Conservation (phyloP, 1,140 invertebrate genomes). For the Micrasema longulum region DNA sequence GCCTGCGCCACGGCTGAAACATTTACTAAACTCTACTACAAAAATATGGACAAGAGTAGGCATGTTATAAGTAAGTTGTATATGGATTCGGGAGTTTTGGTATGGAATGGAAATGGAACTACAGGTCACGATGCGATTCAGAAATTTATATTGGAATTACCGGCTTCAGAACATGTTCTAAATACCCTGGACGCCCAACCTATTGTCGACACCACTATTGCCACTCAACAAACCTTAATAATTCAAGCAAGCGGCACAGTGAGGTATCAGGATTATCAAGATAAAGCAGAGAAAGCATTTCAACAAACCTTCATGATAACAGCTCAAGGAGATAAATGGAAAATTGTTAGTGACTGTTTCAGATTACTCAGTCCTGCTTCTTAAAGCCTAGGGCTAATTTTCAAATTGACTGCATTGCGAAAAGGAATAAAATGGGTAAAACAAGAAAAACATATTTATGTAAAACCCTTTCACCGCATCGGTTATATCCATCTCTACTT, state of each 20-base stretch:
- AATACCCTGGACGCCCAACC: conserved; percentile 84
- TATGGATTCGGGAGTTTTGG: conserved; percentile 79
- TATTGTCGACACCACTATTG: conserved; percentile 75
- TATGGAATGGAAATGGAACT: conserved; percentile 89
- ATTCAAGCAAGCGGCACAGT: conserved; percentile 82
- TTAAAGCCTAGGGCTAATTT: no score
- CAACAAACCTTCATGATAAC: conserved; percentile 87
- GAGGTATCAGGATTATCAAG: conserved; percentile 72
- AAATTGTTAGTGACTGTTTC: conserved; percentile 87
- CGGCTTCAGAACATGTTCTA: conserved; percentile 76
- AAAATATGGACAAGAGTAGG: conserved; percentile 82
- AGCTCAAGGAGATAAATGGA: conserved; percentile 87
- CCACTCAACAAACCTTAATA: conserved; percentile 77
- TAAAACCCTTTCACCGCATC: no score
- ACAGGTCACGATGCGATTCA: conserved; percentile 81
- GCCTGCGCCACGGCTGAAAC: conserved; percentile 83
- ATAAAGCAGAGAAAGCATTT: conserved; percentile 72
- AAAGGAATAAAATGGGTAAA: no score
- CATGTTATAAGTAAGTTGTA: conserved; percentile 85
- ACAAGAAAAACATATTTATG: no score
- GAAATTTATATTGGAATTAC: conserved; percentile 82
- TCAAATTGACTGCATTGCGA: no score
- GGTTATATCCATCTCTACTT: no score
- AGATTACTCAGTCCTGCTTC: conserved; percentile 70
- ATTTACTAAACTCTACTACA: conserved; percentile 86